Base-by-base conservation (phyloP, 1,140 invertebrate species). In the Drosophila malerkotliana region DNA sequence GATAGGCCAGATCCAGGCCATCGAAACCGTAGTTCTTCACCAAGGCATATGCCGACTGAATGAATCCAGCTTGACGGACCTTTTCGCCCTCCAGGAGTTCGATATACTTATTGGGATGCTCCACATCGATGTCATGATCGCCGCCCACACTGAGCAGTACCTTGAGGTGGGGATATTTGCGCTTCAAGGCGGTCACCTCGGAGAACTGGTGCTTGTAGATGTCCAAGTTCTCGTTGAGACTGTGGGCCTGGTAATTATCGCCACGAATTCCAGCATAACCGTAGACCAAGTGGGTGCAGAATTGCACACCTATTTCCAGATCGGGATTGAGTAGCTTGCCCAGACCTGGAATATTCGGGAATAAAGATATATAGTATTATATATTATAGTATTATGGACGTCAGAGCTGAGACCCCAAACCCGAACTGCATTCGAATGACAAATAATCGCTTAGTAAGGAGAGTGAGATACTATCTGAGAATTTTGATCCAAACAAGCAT, bases 261-360 rank as follows among this genome's bases (percentile, higher is more conserved):
- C 94, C 92, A 55, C 96, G 95, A 10, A 98, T 94, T 21, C 91
- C 96, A 21, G 96, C 96, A 90, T 96, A 98, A 32, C 97, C 96
- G 87, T 98, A 98, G 15, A 98, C 93, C 58, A 98, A 91, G 92
- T 98, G 97, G 0, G 96, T 96, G 92, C 97, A 98, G 84, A 96
- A 95, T 9, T 94, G 93, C 1, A 96, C 87, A 0, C 95, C 95
- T 5, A 95, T 93, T 58, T 96, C 95, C 57, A 98, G 90, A 84
- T 98, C 96, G 9, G 94, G 92, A 0, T 96, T 93, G 68, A 95
- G 94, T 84, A 97, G 96, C 82, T 96, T 96, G 39, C 95, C 96
- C 84, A 95, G 93, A 77, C 96, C 96, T 97, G 57, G 8, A 61
- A 49, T 28, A 55, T 28, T 14, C 14, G n/a, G n/a, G 12, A 18